Percentiles rank a stretch among this genome's conserved stretches.
Conservation (phyloP, 2,888 invertebrate genomes). For the Ashinkailepas kermadecensis region DNA sequence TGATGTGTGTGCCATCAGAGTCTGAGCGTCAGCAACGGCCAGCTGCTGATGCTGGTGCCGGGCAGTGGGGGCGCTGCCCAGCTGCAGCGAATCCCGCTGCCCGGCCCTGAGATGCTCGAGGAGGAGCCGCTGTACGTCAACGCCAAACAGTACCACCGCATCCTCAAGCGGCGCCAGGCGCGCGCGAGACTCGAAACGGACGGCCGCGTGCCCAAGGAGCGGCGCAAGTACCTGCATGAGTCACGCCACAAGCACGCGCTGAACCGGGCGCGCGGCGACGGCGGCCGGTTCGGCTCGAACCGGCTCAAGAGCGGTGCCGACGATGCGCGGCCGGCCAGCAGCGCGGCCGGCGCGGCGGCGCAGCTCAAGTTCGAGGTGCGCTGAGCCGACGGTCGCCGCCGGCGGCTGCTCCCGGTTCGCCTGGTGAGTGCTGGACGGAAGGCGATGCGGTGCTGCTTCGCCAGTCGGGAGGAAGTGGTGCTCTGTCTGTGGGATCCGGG, state of each 20-base stretch:
- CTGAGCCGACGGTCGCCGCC: neutral
- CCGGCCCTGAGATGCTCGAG: slow-evolving; percentile 59
- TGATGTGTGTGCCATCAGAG: no score
- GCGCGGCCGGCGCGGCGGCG: neutral
- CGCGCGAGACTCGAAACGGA: slow-evolving; percentile 88
- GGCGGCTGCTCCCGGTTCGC: no score
- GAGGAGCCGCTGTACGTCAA: slow-evolving; percentile 97
- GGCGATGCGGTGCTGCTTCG: no score
- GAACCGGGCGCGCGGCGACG: slow-evolving; percentile 93
- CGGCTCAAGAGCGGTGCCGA: neutral
- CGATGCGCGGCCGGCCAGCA: neutral
- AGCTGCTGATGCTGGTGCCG: slow-evolving; percentile 41
- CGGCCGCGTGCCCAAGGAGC: slow-evolving; percentile 83
- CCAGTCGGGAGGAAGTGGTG: no score
- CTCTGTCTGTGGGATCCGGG: no score
- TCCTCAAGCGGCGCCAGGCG: slow-evolving; percentile 87
- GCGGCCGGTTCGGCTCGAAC: slow-evolving; percentile 84
- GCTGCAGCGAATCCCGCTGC: slow-evolving; percentile 49
- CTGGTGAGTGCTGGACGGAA: no score
- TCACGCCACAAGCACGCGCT: slow-evolving; percentile 94
- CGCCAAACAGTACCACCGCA: slow-evolving; percentile 91
- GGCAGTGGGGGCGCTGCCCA: slow-evolving; percentile 42
- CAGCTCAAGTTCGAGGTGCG: slow-evolving; percentile 14
- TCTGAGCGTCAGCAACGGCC: slow-evolving; percentile 18
- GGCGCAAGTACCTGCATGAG: slow-evolving; percentile 95